phyloP scores from a whole-genome alignment of 2,113 vertebrate species.

The Melanerpes aurifrons region DNA sequence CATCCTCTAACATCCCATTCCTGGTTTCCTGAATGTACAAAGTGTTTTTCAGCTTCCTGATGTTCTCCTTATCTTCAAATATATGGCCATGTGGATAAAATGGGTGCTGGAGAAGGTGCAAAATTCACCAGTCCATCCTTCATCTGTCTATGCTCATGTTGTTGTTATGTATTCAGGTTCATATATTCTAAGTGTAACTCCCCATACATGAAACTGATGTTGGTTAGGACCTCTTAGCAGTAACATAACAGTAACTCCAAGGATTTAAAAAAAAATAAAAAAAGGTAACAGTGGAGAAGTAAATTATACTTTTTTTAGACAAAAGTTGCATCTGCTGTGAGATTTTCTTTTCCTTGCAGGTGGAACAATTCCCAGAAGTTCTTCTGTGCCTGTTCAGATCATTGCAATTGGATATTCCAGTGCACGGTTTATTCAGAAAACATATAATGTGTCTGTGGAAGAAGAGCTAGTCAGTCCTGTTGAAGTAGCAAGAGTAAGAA shows the following conservation, averaged over 20 bases:
- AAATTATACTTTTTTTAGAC: not conserved
- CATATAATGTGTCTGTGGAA: slow-evolving; percentile 60
- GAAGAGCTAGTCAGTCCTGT: slow-evolving; percentile 70
- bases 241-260: not conserved
- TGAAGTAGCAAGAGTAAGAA: slow-evolving; percentile 68
- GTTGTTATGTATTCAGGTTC: not conserved
- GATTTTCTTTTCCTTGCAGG: slow-evolving; percentile 56
- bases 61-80: not conserved
- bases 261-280: not conserved
- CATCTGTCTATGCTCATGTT: not conserved
- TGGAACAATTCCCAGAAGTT: slow-evolving; percentile 63
- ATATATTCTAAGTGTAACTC: not conserved
- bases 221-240: not conserved
- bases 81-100: fast-evolving
- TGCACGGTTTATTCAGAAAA: slow-evolving; percentile 71
- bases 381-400: slow-evolving; percentile 71
- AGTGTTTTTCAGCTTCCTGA: not conserved
- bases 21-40: not conserved
- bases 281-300: not conserved
- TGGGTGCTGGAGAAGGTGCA: not conserved
- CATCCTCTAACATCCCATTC: not conserved
- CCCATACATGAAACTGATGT: not conserved
- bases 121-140: not conserved
- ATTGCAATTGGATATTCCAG: slow-evolving; percentile 70
- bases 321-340: not conserved